Percentiles rank a stretch among this genome's conserved stretches.
Evolutionary conservation across 1,140 invertebrate species (phyloP).

Genomic region (Micrasema minimum): DNA sequence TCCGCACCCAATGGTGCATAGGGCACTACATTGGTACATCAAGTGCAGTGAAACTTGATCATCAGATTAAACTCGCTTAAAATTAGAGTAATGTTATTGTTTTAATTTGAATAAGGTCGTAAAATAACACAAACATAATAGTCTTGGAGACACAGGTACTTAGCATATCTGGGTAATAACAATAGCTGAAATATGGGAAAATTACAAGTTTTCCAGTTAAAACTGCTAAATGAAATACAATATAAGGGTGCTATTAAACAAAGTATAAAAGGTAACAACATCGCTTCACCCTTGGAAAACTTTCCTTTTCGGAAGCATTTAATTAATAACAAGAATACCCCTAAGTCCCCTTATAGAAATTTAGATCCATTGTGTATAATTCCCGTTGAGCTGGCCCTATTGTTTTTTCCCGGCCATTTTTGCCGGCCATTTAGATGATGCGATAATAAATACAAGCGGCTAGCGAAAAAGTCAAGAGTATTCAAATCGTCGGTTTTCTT

Average conservation of each 20-base stretch:
- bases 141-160: no score
- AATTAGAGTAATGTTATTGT: no score
- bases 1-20: no score
- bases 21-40: no score
- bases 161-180: no score
- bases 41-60: no score
- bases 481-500: conserved; percentile 12
- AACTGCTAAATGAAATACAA: background rate
- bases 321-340: conserved; percentile 18
- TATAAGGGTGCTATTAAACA: background rate
- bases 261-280: conserved; percentile 6
- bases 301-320: conserved; percentile 12
- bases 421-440: conserved; percentile 5
- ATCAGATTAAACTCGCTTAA: no score
- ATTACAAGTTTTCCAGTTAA: conserved; percentile 10
- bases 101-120: no score
- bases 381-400: background rate
- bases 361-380: conserved; percentile 12
- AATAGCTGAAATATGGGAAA: background rate
- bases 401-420: background rate
- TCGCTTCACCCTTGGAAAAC: conserved; percentile 1
- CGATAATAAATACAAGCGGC: conserved; percentile 2
- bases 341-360: conserved; percentile 12
- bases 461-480: background rate
- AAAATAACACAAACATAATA: no score